Conservation (phyloP, 2,888 invertebrate genomes). For the Calliopum simillimum region DNA sequence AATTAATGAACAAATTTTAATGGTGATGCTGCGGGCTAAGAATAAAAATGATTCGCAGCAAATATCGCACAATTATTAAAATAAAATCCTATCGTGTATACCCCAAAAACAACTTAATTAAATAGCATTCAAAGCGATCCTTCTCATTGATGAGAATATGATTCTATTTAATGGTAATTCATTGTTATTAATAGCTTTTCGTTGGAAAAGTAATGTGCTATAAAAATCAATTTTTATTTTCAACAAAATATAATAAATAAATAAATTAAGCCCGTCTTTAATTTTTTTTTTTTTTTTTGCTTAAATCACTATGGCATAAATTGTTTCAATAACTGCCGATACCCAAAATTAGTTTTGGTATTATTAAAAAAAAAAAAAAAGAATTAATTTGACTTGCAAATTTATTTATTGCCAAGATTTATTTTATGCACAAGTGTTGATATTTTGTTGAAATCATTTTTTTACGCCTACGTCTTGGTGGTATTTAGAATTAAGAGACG, state of each 20-base stretch:
- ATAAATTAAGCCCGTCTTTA: too few relatives aligned
- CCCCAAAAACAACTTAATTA: not conserved
- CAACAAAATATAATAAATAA: too few relatives aligned
- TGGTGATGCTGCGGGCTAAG: too few relatives aligned
- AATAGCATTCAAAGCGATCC: slow-evolving; percentile 1
- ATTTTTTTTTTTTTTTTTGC: too few relatives aligned
- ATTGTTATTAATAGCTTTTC: slow-evolving; percentile 7
- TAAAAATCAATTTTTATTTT: slow-evolving; percentile 16
- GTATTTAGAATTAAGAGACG: too few relatives aligned
- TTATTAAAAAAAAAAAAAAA: not conserved
- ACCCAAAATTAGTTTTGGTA: not conserved
- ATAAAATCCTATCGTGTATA: not conserved
- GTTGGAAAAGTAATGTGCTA: slow-evolving; percentile 11
- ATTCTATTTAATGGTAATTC: slow-evolving; percentile 24
- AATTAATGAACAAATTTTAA: too few relatives aligned
- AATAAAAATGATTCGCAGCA: too few relatives aligned
- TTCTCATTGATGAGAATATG: slow-evolving; percentile 3
- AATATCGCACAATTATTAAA: not conserved
- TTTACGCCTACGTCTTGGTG: not conserved
- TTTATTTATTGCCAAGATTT: slow-evolving; percentile 11
- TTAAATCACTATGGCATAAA: too few relatives aligned
- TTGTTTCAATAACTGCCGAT: too few relatives aligned
- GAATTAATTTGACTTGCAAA: slow-evolving; percentile 11
- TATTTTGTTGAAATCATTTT: too few relatives aligned
- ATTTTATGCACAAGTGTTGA: slow-evolving; percentile 18